Conservation (phyloP, 2,888 invertebrate species). For the Nectonema munidae region DNA sequence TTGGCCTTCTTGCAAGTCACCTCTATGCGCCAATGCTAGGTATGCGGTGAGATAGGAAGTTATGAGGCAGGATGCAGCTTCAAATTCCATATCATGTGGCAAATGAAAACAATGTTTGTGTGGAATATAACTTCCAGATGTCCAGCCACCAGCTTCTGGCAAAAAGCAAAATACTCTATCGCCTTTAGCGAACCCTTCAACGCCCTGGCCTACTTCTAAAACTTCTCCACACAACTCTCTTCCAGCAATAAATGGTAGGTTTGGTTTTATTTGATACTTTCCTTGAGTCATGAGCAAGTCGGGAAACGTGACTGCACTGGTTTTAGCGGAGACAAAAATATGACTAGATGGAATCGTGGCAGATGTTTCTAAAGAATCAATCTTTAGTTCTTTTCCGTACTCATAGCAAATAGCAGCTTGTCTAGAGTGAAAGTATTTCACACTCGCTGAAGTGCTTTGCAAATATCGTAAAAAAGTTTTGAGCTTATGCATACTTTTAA, state of each 20-base stretch:
- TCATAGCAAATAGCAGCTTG: too few species aligned
- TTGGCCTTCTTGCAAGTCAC: not conserved
- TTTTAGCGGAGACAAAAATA: not conserved
- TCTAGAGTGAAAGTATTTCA: too few species aligned
- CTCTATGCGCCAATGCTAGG: conserved; percentile 7
- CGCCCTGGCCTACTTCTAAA: not conserved
- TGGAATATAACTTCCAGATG: not conserved
- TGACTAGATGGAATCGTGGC: too few species aligned
- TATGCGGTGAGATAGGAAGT: conserved; percentile 9
- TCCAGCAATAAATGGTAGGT: conserved; percentile 6
- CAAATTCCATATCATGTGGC: conserved; percentile 2
- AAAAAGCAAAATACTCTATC: conserved; percentile 8
- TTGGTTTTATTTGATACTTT: conserved; percentile 10
- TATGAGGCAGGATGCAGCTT: not conserved
- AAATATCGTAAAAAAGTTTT: too few species aligned
- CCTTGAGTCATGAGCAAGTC: conserved; percentile 7
- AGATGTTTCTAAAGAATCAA: too few species aligned
- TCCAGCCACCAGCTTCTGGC: conserved; percentile 6
- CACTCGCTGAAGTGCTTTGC: too few species aligned
- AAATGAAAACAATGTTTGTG: conserved; percentile 1
- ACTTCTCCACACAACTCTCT: conserved; percentile 6
- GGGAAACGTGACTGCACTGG: conserved; percentile 6
- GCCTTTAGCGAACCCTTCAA: not conserved
- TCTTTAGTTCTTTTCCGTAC: too few species aligned
- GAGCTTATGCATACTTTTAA: too few species aligned